Base-by-base conservation (phyloP, 2,888 invertebrate genomes). In the Esperia sulphurella region DNA sequence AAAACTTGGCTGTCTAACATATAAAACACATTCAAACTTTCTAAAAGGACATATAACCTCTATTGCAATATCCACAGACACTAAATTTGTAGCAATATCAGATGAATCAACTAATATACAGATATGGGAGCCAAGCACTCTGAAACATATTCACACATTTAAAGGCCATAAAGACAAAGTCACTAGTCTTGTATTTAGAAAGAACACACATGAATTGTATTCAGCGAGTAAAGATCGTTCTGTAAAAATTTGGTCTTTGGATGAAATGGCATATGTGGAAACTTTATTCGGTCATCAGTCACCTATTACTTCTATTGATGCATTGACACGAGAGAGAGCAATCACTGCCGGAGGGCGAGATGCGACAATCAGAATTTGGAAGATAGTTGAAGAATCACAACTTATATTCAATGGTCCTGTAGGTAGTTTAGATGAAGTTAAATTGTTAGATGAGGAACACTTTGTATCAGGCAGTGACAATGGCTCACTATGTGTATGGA, bases 191-290 rank as follows among this genome's bases (percentile, higher is more conserved):
- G 93, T 94, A 10, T 97, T 99, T 80, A 94, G 97, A 63, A 94
- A 92, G 73, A 94, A 95, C 58, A 94, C 95, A 3, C 96, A 97
- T 81, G 94, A 95, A 46, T 87, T 99, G 51, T 98, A 95, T 73
- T 94, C 96, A 0, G 93, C 93, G 3, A 93, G 95, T 51, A 92
- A 92, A 74, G 96, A 96, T 73, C 91, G 94, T 58, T 93, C 95
- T 12, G 94, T 98, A 0, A 97, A 98, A 91, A 94, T 98, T 49
- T 99, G 99, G 99, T 96, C 96, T 58, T 86, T 98, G 47, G 96
- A 97, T 85, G 98, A 99, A 79, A 96, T 98, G 96, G 94, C 96
- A 1, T 98, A 98, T 81, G 95, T 98, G 8, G 98, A 99, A 87
- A 96, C 97, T 46, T 88, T 98, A 91, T 96, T 96, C 90, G 99